Conservation (phyloP, 2,888 invertebrate species). For the Perizoma affinitatum region DNA sequence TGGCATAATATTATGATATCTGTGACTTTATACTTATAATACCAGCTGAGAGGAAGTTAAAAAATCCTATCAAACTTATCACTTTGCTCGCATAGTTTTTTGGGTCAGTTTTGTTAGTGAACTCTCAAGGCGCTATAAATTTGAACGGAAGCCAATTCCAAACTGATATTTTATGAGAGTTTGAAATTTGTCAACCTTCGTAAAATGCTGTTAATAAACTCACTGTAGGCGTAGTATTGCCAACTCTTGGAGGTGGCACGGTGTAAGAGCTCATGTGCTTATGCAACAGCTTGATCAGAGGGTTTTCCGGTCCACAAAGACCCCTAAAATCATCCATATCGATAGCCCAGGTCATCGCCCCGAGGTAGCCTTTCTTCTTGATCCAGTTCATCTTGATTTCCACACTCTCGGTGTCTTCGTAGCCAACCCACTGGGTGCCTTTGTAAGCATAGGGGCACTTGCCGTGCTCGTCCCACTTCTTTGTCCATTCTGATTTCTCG, state of each 20-base stretch:
- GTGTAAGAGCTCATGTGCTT: constrained; percentile 88
- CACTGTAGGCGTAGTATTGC: constrained; percentile 87
- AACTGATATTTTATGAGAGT: too few relatives aligned
- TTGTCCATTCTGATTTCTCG: constrained; percentile 90
- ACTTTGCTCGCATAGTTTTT: too few relatives aligned
- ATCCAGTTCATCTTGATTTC: constrained; percentile 96
- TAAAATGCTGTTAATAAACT: constrained; percentile 44
- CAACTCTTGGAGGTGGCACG: constrained; percentile 87
- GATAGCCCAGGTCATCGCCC: constrained; percentile 96
- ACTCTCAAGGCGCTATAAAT: too few relatives aligned
- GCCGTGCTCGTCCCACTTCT: constrained; percentile 92
- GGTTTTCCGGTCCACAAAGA: constrained; percentile 90
- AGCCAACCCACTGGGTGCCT: constrained; percentile 96
- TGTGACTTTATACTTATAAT: too few relatives aligned
- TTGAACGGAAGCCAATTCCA: too few relatives aligned
- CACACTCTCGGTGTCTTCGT: constrained; percentile 91
- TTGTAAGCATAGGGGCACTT: constrained; percentile 94
- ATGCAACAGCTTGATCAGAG: constrained; percentile 88
- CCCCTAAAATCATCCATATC: constrained; percentile 96
- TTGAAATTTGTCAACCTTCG: too few relatives aligned
- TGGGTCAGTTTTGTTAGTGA: too few relatives aligned
- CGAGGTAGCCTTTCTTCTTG: constrained; percentile 89
- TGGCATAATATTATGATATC: too few relatives aligned
- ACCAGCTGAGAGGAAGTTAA: not conserved
- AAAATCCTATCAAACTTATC: not conserved